Evolutionary conservation across 1,140 invertebrate species (phyloP), one percentile per base, ranked within the genome.

Genomic region (Neodiprion virginianus): DNA sequence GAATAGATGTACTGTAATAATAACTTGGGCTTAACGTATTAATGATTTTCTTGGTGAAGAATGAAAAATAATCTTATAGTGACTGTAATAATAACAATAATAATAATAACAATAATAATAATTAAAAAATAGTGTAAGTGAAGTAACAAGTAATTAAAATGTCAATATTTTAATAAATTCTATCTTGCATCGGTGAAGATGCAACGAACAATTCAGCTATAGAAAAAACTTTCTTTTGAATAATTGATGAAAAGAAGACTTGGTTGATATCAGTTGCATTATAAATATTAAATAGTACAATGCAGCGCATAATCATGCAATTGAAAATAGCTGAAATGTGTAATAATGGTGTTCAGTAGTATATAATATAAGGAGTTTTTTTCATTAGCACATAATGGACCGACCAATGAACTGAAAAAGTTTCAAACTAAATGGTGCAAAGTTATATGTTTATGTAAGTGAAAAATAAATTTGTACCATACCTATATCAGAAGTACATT

Each of bases 1-100:
- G 74, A 78, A 81, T 87, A 87, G 81, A 80, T 87, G 85, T 87
- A 87, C 79, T 81, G 86, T 85, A 85, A 79, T 80, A 40, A 40
- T 40, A 40, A 40, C 28, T 82, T 73, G 78, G 79, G 74, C 71
- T 81, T 77, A 78, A 82, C 28, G 53, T 50, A 50, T 14, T 71
- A 72, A 69, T 72, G 66, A 67, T 79, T 82, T 78, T 78, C 48
- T 50, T 68, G 74, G 73, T 76, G 77, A 50, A 70, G 75, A 81
- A 73, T 77, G 53, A 53, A 50, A 53, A 76, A 74, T 82, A 82
- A 81, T 77, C 75, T 82, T 14, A 82, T 79, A 78, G 76, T 81
- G 82, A 82, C 77, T 82, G 82, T 83, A 82, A 77, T 72, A 78
- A 82, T 84, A 78, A 76, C 80, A 71, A 73, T 84, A 83, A 61